Evolutionary conservation across 2,888 invertebrate genomes (phyloP).

Genomic region (Alentia gelatinosa): DNA sequence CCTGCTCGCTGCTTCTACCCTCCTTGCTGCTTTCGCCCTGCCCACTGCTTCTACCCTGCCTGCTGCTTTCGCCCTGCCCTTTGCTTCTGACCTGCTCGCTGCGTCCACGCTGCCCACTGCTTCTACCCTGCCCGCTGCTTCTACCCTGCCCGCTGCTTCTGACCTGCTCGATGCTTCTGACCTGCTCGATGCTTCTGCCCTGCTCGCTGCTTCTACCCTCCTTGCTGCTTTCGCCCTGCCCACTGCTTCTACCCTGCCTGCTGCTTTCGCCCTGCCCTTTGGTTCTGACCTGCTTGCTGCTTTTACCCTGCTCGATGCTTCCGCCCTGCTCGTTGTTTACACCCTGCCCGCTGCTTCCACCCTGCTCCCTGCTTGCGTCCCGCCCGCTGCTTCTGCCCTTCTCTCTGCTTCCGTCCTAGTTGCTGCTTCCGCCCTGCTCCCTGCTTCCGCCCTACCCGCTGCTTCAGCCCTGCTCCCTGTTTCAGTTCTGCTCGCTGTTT

Average conservation of each 20-base stretch:
- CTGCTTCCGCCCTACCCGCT: no score
- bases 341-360: background rate
- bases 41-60: background rate
- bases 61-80: background rate
- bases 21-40: background rate
- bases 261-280: background rate
- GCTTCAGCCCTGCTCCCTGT: no score
- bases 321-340: background rate
- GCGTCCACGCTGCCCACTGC: background rate
- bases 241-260: background rate
- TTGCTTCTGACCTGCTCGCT: background rate
- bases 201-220: background rate
- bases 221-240: background rate
- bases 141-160: background rate
- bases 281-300: background rate
- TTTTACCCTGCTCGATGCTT: background rate
- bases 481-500: no score
- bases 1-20: background rate
- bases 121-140: background rate
- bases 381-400: no score
- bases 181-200: background rate
- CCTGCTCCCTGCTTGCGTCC: no score
- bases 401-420: no score
- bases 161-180: background rate
- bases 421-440: no score